Base-by-base conservation (phyloP, 2,113 vertebrate genomes). In the Menura novaehollandiae region DNA sequence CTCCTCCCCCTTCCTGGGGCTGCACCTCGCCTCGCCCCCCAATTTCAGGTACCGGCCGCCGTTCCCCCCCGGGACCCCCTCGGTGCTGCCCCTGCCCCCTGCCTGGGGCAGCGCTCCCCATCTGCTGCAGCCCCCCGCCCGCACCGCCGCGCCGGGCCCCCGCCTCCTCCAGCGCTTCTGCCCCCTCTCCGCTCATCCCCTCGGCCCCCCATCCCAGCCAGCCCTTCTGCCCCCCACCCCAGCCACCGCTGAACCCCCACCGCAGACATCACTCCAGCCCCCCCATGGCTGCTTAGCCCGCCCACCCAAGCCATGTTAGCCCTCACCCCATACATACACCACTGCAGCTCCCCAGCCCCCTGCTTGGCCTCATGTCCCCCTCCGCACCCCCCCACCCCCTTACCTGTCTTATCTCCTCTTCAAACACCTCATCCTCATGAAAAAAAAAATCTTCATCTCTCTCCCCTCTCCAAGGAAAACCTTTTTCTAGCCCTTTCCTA, bases 1-100 rank as follows among this genome's bases (percentile, higher is more conserved):
- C 92, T 98, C 97, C 88, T 98, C 98, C 80, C 98, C 98, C 37
- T 98, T 98, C 92, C 95, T 98, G 96, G 98, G 98, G 85, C 74
- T 99, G 93, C 98, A 98, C 93, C 97, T 98, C 92, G 98, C 98
- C 69, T 98, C 99, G 88, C 98, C 99, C 80, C 97, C 98, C 95
- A 97, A 98, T 98, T 98, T 98, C 98, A 99, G 98, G 98, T 99
- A 98, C 92, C 16, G 69, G 59, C 53, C 53, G 43, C 51, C 32
- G 41, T 52, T 41, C 56, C 32, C 18, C 17, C 27, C 37, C 84
- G 47, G 55, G 37, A 62, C 37, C 62, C 46, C 8, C 39, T 41
- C 63, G 59, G 72, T 66, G 17, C 62, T 59, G n/a, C 35, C 72
- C 32, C 8, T 2, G 15, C 14, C 37, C 41, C 74, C 15, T 37